Evolutionary conservation across 2,888 invertebrate genomes (phyloP).

Genomic region (Thera britannica): DNA sequence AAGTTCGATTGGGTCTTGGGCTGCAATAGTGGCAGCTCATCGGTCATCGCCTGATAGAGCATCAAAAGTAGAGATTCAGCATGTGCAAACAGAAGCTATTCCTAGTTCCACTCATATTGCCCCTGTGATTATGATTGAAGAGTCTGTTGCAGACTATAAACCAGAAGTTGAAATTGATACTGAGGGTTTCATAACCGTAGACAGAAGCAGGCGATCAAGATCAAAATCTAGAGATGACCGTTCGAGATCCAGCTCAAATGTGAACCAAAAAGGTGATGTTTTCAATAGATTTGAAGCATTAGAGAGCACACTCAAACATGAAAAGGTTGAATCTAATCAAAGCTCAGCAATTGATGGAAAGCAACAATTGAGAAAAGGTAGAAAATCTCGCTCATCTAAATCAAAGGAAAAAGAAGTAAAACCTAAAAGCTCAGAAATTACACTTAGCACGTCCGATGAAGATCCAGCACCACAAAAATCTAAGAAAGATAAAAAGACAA

Average conservation of each 20-base stretch:
- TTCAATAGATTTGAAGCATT: constrained; percentile 71
- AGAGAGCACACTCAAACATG: constrained; percentile 56
- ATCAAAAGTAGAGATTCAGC: constrained; percentile 47
- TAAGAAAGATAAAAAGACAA: constrained; percentile 71
- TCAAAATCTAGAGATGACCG: constrained; percentile 81
- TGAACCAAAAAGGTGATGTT: constrained; percentile 47
- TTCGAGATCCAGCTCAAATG: constrained; percentile 58
- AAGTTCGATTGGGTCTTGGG: constrained; percentile 65
- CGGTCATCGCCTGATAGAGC: constrained; percentile 65
- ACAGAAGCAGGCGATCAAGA: constrained; percentile 77
- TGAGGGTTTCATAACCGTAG: constrained; percentile 80
- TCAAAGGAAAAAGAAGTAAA: constrained; percentile 73
- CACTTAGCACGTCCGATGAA: constrained; percentile 57
- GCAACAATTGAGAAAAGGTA: constrained; percentile 50
- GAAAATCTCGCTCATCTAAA: constrained; percentile 68
- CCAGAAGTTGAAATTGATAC: constrained; percentile 62
- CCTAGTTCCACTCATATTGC: constrained; percentile 32
- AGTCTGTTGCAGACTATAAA: constrained; percentile 60
- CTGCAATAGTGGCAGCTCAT: constrained; percentile 72
- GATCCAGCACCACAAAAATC: constrained; percentile 58
- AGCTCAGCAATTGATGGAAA: constrained; percentile 54
- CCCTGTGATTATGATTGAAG: constrained; percentile 68
- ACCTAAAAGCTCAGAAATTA: constrained; percentile 45
- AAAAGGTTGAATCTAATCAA: constrained; percentile 49
- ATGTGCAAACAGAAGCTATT: constrained; percentile 32